A percentile compares a stretch with the other conserved stretches of the same genome.
These are phyloP conservation scores for Prionailurus bengalensis DNA, from an alignment of 2,113 vertebrate genomes.

Conservation along the genomic window DNA sequence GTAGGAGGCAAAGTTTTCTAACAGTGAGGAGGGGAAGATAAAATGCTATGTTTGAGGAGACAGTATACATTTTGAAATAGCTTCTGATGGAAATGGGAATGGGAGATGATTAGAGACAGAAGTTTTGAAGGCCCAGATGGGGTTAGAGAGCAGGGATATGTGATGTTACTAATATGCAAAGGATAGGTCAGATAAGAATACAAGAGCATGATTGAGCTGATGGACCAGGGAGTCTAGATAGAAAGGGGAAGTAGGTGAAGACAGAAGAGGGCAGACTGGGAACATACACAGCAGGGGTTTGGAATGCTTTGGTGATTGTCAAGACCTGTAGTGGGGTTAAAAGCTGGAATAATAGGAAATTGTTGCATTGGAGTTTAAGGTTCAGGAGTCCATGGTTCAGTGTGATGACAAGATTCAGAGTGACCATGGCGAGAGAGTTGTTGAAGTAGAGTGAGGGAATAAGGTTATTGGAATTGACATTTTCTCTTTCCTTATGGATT, in stretches of 20 bases:
- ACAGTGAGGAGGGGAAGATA: background rate
- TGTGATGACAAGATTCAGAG: background rate
- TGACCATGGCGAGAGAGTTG: background rate
- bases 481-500: background rate
- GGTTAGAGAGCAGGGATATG: background rate
- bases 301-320: background rate
- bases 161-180: constrained; percentile 18
- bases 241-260: background rate
- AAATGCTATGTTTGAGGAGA: constrained; percentile 10
- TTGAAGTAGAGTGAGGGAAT: background rate
- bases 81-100: background rate
- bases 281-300: background rate
- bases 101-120: constrained; percentile 2
- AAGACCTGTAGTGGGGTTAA: background rate
- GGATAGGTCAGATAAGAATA: background rate
- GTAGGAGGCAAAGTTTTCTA: constrained; percentile 25
- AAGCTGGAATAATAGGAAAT: background rate
- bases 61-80: constrained; percentile 46
- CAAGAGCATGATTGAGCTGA: background rate
- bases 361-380: background rate
- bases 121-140: background rate
- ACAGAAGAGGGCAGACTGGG: background rate
- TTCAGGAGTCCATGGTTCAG: background rate
- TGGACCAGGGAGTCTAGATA: background rate
- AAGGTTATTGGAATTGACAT: constrained; percentile 1